Percentiles rank a stretch among this genome's conserved stretches.
phyloP scores from a whole-genome alignment of 2,113 vertebrate genomes.

The Lepus americanus region DNA sequence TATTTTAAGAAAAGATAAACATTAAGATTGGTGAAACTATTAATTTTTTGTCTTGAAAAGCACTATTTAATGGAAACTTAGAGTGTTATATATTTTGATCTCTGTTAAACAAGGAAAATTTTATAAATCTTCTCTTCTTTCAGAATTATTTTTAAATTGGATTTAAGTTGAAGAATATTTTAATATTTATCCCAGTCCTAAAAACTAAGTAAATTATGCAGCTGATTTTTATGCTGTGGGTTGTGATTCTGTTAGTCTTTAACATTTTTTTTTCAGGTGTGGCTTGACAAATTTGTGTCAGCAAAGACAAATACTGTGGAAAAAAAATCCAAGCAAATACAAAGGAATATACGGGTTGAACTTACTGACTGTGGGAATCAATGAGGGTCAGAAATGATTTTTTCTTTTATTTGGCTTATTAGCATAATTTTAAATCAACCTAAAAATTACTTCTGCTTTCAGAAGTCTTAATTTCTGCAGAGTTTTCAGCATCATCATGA shows the following conservation, averaged over 20 bases:
- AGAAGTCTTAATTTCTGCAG: not conserved
- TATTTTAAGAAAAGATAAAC: slow-evolving; percentile 1
- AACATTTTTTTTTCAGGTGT: not conserved
- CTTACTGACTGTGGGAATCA: not conserved
- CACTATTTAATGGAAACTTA: not conserved
- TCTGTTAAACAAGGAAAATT: not conserved
- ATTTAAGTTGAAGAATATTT: not conserved
- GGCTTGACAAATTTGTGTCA: not conserved
- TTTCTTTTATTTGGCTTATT: slow-evolving; percentile 1
- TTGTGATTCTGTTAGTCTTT: slow-evolving; percentile 14
- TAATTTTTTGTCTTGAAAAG: not conserved
- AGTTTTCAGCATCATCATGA: not conserved
- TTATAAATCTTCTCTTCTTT: not conserved
- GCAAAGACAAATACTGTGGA: not conserved
- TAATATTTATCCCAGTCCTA: not conserved
- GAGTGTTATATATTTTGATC: not conserved
- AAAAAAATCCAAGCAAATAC: slow-evolving; percentile 12
- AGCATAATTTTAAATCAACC: slow-evolving; percentile 17
- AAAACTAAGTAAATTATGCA: slow-evolving; percentile 16
- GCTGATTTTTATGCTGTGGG: too few relatives aligned
- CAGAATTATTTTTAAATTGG: slow-evolving; percentile 2
- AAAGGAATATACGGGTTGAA: not conserved
- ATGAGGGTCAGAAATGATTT: not conserved
- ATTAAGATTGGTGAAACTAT: not conserved
- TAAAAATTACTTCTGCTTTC: slow-evolving; percentile 22